phyloP scores from a whole-genome alignment of 2,113 vertebrate species.

The Leptobrachium ailaonicum region DNA sequence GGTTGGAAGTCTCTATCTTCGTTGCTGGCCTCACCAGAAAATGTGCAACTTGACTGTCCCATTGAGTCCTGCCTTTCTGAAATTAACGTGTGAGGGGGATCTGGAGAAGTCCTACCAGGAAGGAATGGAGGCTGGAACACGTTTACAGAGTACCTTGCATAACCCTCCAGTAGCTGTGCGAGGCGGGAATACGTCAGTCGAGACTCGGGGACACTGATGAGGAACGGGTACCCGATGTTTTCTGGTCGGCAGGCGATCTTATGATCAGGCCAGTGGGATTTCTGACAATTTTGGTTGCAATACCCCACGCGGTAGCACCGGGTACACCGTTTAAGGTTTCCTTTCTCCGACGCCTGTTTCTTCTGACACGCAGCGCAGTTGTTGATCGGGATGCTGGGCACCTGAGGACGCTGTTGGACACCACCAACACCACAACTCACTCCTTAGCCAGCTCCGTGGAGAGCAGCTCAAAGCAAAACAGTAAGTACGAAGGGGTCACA shows the following conservation, averaged over 20 bases:
- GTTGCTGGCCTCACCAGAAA: slow-evolving; percentile 59
- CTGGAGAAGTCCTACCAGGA: slow-evolving; percentile 83
- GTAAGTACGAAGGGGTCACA: slow-evolving; percentile 78
- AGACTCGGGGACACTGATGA: slow-evolving; percentile 89
- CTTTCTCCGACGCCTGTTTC: slow-evolving; percentile 86
- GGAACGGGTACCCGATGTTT: slow-evolving; percentile 91
- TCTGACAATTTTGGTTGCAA: slow-evolving; percentile 94
- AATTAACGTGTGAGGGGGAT: slow-evolving; percentile 67
- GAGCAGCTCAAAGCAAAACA: slow-evolving; percentile 94
- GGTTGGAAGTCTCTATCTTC: slow-evolving; percentile 59
- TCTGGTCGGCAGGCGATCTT: slow-evolving; percentile 86
- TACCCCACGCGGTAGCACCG: slow-evolving; percentile 96
- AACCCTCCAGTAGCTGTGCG: slow-evolving; percentile 89
- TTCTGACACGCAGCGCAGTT: slow-evolving; percentile 94
- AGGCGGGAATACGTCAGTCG: slow-evolving; percentile 87
- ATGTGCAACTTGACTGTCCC: slow-evolving; percentile 55
- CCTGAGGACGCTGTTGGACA: slow-evolving; percentile 94
- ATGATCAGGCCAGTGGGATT: slow-evolving; percentile 90
- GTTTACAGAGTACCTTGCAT: slow-evolving; percentile 91
- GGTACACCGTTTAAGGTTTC: slow-evolving; percentile 92
- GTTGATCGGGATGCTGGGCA: slow-evolving; percentile 84
- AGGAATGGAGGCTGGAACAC: slow-evolving; percentile 97
- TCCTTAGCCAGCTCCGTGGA: slow-evolving; percentile 93
- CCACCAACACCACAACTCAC: slow-evolving; percentile 80
- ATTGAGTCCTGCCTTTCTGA: slow-evolving; percentile 59